phyloP scores from a whole-genome alignment of 2,888 invertebrate genomes.

The Dugesia japonica region DNA sequence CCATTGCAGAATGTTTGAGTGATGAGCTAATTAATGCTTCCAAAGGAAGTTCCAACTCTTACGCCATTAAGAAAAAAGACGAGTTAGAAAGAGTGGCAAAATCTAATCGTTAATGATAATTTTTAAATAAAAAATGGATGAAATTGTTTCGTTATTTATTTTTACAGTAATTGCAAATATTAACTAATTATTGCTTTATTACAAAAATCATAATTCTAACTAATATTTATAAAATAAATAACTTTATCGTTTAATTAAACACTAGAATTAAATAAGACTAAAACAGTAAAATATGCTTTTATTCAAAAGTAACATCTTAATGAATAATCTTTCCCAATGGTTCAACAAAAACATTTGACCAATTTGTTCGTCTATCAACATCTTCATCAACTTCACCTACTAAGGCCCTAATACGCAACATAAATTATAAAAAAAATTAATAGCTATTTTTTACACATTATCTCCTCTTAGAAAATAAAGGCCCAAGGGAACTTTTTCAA shows the following conservation, averaged over 20 bases:
- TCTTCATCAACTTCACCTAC: background rate
- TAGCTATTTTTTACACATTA: background rate
- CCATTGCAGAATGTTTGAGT: conserved; percentile 95
- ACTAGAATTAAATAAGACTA: too few species aligned
- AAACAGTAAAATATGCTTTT: too few species aligned
- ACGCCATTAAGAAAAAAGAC: conserved; percentile 99
- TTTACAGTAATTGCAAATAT: too few species aligned
- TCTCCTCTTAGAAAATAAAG: conserved; percentile 1
- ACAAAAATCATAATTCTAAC: too few species aligned
- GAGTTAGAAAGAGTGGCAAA: conserved; percentile 99
- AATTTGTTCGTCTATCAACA: background rate
- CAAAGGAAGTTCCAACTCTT: conserved; percentile 88
- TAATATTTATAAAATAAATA: too few species aligned
- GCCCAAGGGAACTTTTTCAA: background rate
- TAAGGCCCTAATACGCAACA: background rate
- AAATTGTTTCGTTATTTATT: too few species aligned
- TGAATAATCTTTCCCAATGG: background rate
- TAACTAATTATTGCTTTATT: too few species aligned
- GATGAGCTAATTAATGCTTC: conserved; percentile 99
- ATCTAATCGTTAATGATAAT: conserved; percentile 79
- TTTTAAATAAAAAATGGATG: background rate
- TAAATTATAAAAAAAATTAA: too few species aligned
- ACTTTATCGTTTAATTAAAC: too few species aligned
- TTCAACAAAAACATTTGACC: background rate
- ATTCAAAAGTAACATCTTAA: too few species aligned